Base-by-base conservation (phyloP, 1,140 invertebrate genomes). In the Euglossa dilemma region DNA sequence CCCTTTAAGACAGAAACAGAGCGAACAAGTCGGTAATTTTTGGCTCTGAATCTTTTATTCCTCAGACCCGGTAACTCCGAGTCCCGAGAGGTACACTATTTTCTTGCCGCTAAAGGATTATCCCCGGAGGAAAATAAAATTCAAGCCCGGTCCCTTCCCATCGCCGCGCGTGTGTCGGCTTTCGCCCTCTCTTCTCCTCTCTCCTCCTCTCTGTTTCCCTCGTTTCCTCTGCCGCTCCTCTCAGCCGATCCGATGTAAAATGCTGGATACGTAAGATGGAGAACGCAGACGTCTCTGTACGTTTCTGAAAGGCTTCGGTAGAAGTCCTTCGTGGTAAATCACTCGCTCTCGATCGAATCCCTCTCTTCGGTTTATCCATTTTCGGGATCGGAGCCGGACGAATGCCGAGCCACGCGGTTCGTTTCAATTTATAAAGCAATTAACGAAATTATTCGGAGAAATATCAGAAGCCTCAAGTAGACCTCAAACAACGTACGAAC, bases 251-350 rank as follows among this genome's bases (percentile, higher is more conserved):
- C n/a, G 52, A 75, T 81, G 71, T 66, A 81, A 75, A 81, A 74
- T 56, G 71, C 61, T 43, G 56, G 80, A 69, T 66, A 67, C 54
- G 63, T 56, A 64, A 81, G 71, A 72, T 54, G 69, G 69, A 72
- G 78, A 72, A 71, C 57, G 78, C 67, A 71, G 78, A 57, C 67
- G 47, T 76, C 72, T 74, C 63, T 50, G 16, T 64, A 57, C 63
- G 72, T 23, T 76, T 82, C 25, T 52, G 63, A 82, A 82, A 77
- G 81, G 83, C 57, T 72, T 52, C 67, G 50, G 23, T 54, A 45
- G 63, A 80, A 80, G 83, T 84, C 78, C 83, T 73, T 81, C 78
- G 71, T 54, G 63, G 78, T 84, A 81, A 84, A 84, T 85, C 83
- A 82, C 83, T 82, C 79, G 79, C 25, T 82, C 72, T 45, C 66